Evolutionary conservation across 1,140 invertebrate genomes (phyloP).

Genomic region (Dryas iulia): DNA sequence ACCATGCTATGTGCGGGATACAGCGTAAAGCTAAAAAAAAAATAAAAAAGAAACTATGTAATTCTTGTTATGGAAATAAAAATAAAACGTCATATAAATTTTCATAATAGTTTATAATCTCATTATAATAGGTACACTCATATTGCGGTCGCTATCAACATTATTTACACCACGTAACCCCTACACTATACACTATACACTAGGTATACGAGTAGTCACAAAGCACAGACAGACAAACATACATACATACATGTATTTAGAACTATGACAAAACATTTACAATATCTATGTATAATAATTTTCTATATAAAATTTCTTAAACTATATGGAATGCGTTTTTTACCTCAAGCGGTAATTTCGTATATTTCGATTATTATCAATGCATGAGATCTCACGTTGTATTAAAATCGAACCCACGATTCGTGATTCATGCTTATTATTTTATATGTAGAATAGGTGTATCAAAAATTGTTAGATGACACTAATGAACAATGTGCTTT

Average conservation of each 20-base stretch:
- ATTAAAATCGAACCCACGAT: too few species aligned
- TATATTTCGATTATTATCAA: too few species aligned
- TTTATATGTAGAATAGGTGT: too few species aligned
- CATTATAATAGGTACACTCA: constrained; percentile 31
- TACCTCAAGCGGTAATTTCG: too few species aligned
- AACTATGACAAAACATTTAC: background rate
- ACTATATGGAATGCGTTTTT: background rate
- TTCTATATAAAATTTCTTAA: background rate
- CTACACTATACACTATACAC: background rate
- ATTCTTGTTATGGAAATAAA: too few species aligned
- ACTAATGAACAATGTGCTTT: too few species aligned
- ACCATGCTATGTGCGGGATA: too few species aligned
- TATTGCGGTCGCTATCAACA: constrained; percentile 34
- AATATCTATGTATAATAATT: background rate
- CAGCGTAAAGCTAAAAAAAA: too few species aligned
- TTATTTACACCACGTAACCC: constrained; percentile 18
- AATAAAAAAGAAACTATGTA: too few species aligned
- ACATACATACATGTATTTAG: background rate
- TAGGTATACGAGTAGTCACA: background rate
- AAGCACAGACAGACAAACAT: constrained; percentile 1
- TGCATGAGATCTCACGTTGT: too few species aligned
- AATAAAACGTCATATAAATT: constrained; percentile 6
- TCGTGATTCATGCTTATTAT: too few species aligned
- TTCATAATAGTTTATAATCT: constrained; percentile 35
- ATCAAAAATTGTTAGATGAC: too few species aligned